Evolutionary conservation across 2,888 invertebrate genomes (phyloP).

Genomic region (Crematogaster levior): DNA sequence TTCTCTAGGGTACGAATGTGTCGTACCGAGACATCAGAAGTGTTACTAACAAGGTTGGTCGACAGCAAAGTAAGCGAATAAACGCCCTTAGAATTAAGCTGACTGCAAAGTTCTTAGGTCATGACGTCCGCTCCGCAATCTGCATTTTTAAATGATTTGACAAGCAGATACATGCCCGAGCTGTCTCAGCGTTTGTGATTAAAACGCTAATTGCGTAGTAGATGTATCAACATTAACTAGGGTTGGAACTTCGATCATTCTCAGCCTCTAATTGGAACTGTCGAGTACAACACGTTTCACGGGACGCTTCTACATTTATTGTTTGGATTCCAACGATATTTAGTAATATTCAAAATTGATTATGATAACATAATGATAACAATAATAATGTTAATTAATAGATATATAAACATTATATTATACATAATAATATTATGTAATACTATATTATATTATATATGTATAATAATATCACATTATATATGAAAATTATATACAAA

Average conservation of each 20-base stretch:
- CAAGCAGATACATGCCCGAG: conserved; percentile 57
- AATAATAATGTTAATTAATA: not conserved
- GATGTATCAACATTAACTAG: conserved; percentile 10
- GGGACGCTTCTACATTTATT: not conserved
- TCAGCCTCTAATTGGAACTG: conserved; percentile 21
- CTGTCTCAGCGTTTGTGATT: conserved; percentile 65
- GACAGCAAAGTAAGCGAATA: conserved; percentile 60
- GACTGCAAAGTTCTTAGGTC: conserved; percentile 69
- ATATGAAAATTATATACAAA: not conserved
- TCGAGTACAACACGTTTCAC: not conserved
- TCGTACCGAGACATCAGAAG: conserved; percentile 51
- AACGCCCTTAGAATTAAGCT: conserved; percentile 71
- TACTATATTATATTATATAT: too few relatives aligned
- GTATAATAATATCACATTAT: too few relatives aligned
- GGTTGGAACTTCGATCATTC: conserved; percentile 5
- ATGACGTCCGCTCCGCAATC: conserved; percentile 58
- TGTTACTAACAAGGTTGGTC: conserved; percentile 62
- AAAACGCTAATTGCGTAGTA: conserved; percentile 51
- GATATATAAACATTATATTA: not conserved
- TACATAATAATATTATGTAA: too few relatives aligned
- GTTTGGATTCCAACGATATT: not conserved
- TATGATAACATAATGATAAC: not conserved
- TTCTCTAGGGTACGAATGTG: conserved; percentile 51
- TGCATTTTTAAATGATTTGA: conserved; percentile 74
- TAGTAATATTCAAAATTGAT: not conserved